These are phyloP conservation scores for Drosophila gunungcola DNA, from an alignment of 1,140 invertebrate genomes.

Conservation along the genomic window DNA sequence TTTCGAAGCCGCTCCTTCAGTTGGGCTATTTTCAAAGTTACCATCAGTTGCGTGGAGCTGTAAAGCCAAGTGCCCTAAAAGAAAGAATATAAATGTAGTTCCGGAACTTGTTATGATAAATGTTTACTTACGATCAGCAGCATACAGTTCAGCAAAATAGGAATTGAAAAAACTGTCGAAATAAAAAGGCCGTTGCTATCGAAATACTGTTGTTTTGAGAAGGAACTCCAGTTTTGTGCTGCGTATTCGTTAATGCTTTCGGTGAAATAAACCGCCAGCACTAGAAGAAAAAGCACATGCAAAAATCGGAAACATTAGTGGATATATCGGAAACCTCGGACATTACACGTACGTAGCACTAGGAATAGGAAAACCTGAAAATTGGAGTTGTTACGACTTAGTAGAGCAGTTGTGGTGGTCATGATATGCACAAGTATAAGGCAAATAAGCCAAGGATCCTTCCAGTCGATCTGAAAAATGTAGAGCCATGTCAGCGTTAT, in stretches of 20 bases:
- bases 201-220: slow-evolving; percentile 96
- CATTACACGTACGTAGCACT: slow-evolving; percentile 89
- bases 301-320: background rate
- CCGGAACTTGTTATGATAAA: background rate
- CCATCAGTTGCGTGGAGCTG: slow-evolving; percentile 94
- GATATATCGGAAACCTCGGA: background rate
- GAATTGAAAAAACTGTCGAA: slow-evolving; percentile 95
- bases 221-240: slow-evolving; percentile 92
- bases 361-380: slow-evolving; percentile 94
- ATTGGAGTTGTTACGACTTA: slow-evolving; percentile 93
- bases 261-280: slow-evolving; percentile 93
- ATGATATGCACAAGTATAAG: slow-evolving; percentile 90
- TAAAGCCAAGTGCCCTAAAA: slow-evolving; percentile 93
- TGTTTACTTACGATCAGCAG: slow-evolving; percentile 93
- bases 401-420: slow-evolving; percentile 91
- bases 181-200: slow-evolving; percentile 96
- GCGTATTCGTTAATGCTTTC: slow-evolving; percentile 95
- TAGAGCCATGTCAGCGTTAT: background rate
- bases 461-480: slow-evolving; percentile 93
- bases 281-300: slow-evolving; percentile 85
- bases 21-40: slow-evolving; percentile 91
- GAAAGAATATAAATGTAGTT: slow-evolving; percentile 13
- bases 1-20: slow-evolving; percentile 86
- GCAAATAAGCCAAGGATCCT: slow-evolving; percentile 93
- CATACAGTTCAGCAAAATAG: slow-evolving; percentile 95